A percentile compares a stretch with the other conserved stretches of the same genome.
phyloP scores from a whole-genome alignment of 1,140 invertebrate species.

The Camponotus floridanus region DNA sequence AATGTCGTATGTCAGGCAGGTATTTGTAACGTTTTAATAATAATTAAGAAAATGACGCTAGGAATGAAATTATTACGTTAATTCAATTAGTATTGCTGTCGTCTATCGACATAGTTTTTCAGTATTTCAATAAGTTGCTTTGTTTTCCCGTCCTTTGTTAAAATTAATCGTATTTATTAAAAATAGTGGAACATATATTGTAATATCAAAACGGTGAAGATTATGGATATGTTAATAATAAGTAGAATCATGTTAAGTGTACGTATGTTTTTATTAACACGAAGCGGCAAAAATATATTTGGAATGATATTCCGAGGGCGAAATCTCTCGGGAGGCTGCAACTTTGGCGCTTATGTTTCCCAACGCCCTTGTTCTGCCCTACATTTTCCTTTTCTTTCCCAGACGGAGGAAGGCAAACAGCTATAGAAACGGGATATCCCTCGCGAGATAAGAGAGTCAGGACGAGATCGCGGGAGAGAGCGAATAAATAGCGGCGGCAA shows the following conservation, averaged over 20 bases:
- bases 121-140: slow-evolving; percentile 28
- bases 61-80: slow-evolving; percentile 37
- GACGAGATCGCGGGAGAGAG: slow-evolving; percentile 66
- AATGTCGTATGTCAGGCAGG: neutral
- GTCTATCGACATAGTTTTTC: slow-evolving; percentile 18
- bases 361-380: slow-evolving; percentile 11
- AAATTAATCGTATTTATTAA: slow-evolving; percentile 25
- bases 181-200: neutral
- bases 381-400: neutral
- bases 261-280: neutral
- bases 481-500: slow-evolving; percentile 72
- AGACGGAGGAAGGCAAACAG: slow-evolving; percentile 14
- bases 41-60: neutral
- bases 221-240: neutral
- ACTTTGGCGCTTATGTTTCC: slow-evolving; percentile 43
- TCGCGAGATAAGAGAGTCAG: slow-evolving; percentile 73
- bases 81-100: slow-evolving; percentile 31
- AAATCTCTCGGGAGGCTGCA: slow-evolving; percentile 19
- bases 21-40: neutral
- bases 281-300: neutral
- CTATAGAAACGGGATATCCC: slow-evolving; percentile 37
- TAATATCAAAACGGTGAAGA: neutral
- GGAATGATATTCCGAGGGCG: slow-evolving; percentile 2
- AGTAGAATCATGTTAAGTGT: neutral
- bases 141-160: neutral